Conservation (phyloP, 2,888 invertebrate genomes). For the Dynastes tityus region DNA sequence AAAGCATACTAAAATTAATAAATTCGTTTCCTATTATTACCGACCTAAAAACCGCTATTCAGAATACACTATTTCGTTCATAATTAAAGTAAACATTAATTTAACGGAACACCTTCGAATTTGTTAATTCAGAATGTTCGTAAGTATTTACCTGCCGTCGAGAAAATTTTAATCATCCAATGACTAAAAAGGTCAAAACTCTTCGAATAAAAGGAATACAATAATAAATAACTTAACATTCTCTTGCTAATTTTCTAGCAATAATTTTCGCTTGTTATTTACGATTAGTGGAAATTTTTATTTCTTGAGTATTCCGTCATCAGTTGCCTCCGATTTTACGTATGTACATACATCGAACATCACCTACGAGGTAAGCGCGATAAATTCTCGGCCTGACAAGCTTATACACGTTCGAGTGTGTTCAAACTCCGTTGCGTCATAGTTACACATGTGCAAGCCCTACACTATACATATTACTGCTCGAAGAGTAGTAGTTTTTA, state of each 20-base stretch:
- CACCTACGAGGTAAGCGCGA: neutral
- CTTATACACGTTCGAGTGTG: no score
- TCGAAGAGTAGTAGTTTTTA: no score
- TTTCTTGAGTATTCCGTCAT: neutral
- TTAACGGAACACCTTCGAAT: conserved; percentile 19
- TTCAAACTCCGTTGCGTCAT: no score
- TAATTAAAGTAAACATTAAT: conserved; percentile 14
- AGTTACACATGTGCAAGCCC: no score
- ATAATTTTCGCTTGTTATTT: conserved; percentile 12
- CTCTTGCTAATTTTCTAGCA: conserved; percentile 6
- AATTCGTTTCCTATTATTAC: neutral
- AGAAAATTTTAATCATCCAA: neutral
- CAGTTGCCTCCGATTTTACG: neutral
- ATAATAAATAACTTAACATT: neutral
- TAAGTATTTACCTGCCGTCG: neutral
- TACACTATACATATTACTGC: no score
- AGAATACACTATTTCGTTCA: neutral
- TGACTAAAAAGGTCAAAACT: conserved; percentile 19
- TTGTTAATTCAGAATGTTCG: neutral
- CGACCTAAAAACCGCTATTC: neutral
- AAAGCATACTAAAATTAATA: neutral
- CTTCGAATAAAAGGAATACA: neutral
- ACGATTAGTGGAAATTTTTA: neutral
- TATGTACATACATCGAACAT: neutral
- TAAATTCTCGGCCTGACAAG: no score